phyloP scores from a whole-genome alignment of 1,140 invertebrate species.

The Ptiloglossa arizonensis region DNA sequence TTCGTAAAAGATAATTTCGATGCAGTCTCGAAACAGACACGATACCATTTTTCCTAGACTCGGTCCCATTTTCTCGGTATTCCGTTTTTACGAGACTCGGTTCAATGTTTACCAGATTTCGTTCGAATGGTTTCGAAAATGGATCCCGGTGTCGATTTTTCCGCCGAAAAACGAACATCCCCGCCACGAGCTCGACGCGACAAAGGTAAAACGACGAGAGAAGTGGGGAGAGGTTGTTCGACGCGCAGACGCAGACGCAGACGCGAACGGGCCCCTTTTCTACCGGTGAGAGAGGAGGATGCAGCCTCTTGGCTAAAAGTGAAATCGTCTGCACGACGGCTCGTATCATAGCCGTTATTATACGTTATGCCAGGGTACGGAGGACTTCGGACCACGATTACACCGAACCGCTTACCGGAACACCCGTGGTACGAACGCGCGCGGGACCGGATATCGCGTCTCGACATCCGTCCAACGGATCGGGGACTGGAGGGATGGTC shows the following conservation, averaged over 20 bases:
- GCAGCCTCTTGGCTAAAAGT: slow-evolving; percentile 65
- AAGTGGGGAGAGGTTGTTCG: background rate
- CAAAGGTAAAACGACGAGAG: background rate
- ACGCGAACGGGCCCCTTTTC: background rate
- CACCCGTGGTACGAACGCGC: slow-evolving; percentile 1
- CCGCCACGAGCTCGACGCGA: too few relatives aligned
- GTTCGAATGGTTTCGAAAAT: too few relatives aligned
- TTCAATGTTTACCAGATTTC: too few relatives aligned
- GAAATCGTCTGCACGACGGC: slow-evolving; percentile 69
- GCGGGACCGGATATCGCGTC: slow-evolving; percentile 25
- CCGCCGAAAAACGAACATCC: too few relatives aligned
- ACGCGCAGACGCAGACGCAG: background rate
- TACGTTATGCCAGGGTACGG: slow-evolving; percentile 55
- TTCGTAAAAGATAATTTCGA: too few relatives aligned
- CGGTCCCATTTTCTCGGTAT: too few relatives aligned
- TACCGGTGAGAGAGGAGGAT: slow-evolving; percentile 42
- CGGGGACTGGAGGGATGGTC: background rate
- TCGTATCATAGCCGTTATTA: slow-evolving; percentile 65
- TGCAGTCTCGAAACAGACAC: too few relatives aligned
- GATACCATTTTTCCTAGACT: too few relatives aligned
- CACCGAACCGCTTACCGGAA: slow-evolving; percentile 24
- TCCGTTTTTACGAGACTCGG: too few relatives aligned
- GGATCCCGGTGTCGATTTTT: too few relatives aligned
- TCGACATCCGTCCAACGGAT: background rate
- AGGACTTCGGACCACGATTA: slow-evolving; percentile 30